Evolutionary conservation across 2,797 vertebrate genomes (phyloP), one percentile per base, ranked within the genome.

Genomic region (Cottoperca gobio): DNA sequence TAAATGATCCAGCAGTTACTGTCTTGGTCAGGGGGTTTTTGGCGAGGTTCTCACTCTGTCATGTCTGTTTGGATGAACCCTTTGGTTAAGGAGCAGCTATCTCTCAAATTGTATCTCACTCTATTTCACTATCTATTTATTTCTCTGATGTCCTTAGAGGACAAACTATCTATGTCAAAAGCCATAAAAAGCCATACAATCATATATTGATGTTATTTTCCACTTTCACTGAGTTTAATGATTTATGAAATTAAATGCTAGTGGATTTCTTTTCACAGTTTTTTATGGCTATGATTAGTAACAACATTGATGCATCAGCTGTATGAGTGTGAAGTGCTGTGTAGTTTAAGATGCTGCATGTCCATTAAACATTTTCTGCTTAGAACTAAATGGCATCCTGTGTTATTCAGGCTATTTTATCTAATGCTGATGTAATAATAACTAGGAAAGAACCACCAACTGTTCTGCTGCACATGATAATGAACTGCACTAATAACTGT

Each of bases 1-100:
- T 40, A 31, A 39, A 81, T 40, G 8, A 23, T 69, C 58, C 59
- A 28, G n/a, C 19, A 55, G 48, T 71, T 45, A 45, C 9, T 68
- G 62, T 63, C 48, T n/a, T 52, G 28, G 3, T 79, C 43, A 5
- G 8, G 21, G 1, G 42, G 37, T 48, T 33, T 52, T 57, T 67
- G 35, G 6, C 39, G 21, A 59, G 26, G 31, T 12, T 69, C 42
- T 63, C 16, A 24, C 21, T 46, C 17, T 37, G 48, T 53, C 43
- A 8, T 45, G 26, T 48, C 37, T 31, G 4, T 46, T 58, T 35
- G 37, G 33, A 55, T 76, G 33, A 64, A 64, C 28, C 16, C 33
- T 42, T 42, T 63, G 14, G 0, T 46, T 40, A 26, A 37, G 10
- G 14, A 72, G 23, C 37, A 61, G n/a, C 31, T 45, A 52, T 50